phyloP scores from a whole-genome alignment of 2,888 invertebrate species.

The Lasioglossum marginatum region DNA sequence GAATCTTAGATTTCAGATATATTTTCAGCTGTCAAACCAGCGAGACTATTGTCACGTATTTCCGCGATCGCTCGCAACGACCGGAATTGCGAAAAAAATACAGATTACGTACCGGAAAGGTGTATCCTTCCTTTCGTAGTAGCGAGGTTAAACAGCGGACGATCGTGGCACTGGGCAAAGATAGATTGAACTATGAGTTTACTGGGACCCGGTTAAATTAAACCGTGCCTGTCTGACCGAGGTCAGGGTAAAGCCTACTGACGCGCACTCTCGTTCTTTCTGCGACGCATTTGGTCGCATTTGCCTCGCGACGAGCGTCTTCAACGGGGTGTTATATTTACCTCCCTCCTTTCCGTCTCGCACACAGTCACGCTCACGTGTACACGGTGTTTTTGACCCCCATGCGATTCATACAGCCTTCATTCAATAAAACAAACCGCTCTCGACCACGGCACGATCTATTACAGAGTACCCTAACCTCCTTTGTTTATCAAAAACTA shows the following conservation, averaged over 20 bases:
- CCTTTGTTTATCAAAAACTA: background rate
- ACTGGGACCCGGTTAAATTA: constrained; percentile 69
- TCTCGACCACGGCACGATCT: background rate
- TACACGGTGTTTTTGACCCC: background rate
- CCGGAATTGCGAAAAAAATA: background rate
- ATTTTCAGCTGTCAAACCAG: background rate
- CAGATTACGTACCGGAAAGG: constrained; percentile 59
- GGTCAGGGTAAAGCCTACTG: constrained; percentile 73
- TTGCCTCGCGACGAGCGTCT: constrained; percentile 47
- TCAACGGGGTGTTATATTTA: constrained; percentile 60
- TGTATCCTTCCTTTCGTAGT: constrained; percentile 24
- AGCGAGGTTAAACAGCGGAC: constrained; percentile 40
- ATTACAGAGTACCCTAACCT: background rate
- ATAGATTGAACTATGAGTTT: constrained; percentile 67
- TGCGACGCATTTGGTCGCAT: constrained; percentile 62
- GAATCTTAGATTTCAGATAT: background rate
- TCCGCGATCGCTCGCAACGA: background rate
- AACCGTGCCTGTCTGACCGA: constrained; percentile 64
- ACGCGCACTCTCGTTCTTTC: constrained; percentile 67
- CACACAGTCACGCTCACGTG: background rate
- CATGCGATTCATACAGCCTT: background rate
- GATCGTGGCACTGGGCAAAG: constrained; percentile 60
- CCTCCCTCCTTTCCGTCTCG: constrained; percentile 43
- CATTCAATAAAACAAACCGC: constrained; percentile 7
- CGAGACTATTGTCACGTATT: background rate